Conservation (phyloP, 2,113 vertebrate genomes). For the Pteropus alecto region DNA sequence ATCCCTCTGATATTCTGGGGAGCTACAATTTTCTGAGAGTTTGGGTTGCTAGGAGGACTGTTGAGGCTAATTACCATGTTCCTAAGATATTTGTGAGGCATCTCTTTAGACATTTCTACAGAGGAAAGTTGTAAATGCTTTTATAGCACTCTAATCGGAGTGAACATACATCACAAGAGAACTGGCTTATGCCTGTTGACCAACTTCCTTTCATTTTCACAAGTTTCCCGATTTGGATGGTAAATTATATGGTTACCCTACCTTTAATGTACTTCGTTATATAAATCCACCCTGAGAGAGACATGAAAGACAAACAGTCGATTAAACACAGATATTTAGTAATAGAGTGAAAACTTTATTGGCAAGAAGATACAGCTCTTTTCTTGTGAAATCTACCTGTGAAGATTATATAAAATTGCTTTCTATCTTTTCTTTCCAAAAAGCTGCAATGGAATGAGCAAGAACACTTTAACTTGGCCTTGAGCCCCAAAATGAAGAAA, state of each 20-base stretch:
- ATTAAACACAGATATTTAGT: conserved; percentile 5
- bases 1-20: not conserved
- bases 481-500: not conserved
- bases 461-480: conserved; percentile 3
- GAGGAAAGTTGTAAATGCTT: not conserved
- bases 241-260: not conserved
- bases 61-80: not conserved
- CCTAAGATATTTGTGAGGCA: not conserved
- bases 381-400: not conserved
- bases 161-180: not conserved
- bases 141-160: not conserved
- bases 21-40: not conserved
- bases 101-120: not conserved
- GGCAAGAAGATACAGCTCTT: not conserved
- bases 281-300: not conserved
- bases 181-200: not conserved
- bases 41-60: not conserved
- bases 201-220: not conserved
- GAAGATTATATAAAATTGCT: not conserved
- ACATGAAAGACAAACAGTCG: not conserved
- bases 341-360: not conserved
- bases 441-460: not conserved
- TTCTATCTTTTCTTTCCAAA: conserved; percentile 9
- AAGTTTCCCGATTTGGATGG: not conserved
- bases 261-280: not conserved